Base-by-base conservation (phyloP, 2,113 vertebrate species). In the Scalopus aquaticus region DNA sequence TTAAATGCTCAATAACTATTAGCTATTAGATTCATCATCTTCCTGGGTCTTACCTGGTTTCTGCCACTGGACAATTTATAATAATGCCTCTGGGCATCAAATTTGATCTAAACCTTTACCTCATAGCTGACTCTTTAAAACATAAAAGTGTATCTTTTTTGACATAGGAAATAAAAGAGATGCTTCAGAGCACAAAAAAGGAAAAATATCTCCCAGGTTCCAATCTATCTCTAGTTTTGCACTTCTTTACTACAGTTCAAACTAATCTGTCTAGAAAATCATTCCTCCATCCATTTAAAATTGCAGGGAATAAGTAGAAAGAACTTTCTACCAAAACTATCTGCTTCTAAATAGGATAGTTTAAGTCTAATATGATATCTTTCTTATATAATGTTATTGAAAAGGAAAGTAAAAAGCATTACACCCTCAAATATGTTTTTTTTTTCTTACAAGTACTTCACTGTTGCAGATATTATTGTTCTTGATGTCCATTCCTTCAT, bases 1-100 rank as follows among this genome's bases (percentile, higher is more conserved):
- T 80, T 82, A 87, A 87, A n/a, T 95, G 32, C 8, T 67, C 37
- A 93, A 37, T 76, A 85, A 56, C 16, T 11, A 90, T 35, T 81
- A 44, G 20, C 69, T 49, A 12, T 83, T 13, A 81, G 37, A 69
- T 28, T 67, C 42, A 65, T 83, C 44, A 73, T 91, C 35, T 6
- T 42, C 7, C 22, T 49, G 56, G n/a, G 11, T 72, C 35, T 91
- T 7, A 49, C 9, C 54, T 58, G 20, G 10, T 22, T 65, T 88
- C 22, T 56, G 72, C 20, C 4, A 46, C 32, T 83, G 62, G 42
- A n/a, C 17, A 58, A 78, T 37, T 46, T 6, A 37, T 87, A 90
- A 74, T 84, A 72, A 58, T 60, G 39, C 35, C 11, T 51, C 6
- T 37, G 35, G 67, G 15, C 51, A 69, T 2, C 15, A 76, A 81